Conservation (phyloP, 30 jellyfish, hydroid and myxozoan genomes). For the Pseudorhiza aurosa region DNA sequence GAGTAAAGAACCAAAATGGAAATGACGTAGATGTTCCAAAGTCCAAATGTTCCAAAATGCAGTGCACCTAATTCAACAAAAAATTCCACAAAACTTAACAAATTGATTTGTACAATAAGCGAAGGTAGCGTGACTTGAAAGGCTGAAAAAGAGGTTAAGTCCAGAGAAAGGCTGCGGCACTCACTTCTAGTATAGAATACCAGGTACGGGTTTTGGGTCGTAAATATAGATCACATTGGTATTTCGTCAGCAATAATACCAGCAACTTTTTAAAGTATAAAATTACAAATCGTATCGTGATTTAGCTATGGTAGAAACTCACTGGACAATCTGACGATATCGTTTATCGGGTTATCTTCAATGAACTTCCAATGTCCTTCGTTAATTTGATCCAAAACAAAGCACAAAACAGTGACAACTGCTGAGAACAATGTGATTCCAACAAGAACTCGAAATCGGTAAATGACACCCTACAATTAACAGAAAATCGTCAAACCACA, state of each 20-base stretch:
- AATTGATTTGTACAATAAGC: no score
- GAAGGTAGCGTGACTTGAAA: no score
- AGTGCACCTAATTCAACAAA: conserved; percentile 74
- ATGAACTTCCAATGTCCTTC: conserved; percentile 97
- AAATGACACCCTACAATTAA: conserved; percentile 77
- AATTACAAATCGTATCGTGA: no score
- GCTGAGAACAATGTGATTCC: conserved; percentile 85
- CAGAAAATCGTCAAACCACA: neutral
- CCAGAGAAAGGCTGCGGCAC: no score
- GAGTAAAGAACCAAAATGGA: conserved; percentile 87
- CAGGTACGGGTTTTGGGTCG: no score
- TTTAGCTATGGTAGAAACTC: no score
- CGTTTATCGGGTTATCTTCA: conserved; percentile 90
- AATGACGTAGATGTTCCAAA: conserved; percentile 91
- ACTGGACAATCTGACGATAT: conserved; percentile 88
- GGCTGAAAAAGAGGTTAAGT: no score
- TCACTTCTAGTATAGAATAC: no score
- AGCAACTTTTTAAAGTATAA: no score
- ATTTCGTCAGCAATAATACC: no score
- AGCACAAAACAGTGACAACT: conserved; percentile 82
- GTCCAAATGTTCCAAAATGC: conserved; percentile 97
- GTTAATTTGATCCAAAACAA: conserved; percentile 92
- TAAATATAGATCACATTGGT: no score
- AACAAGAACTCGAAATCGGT: conserved; percentile 93
- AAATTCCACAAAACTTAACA: no score